Conservation (phyloP, 2,888 invertebrate genomes). For the Andrena minutula region DNA sequence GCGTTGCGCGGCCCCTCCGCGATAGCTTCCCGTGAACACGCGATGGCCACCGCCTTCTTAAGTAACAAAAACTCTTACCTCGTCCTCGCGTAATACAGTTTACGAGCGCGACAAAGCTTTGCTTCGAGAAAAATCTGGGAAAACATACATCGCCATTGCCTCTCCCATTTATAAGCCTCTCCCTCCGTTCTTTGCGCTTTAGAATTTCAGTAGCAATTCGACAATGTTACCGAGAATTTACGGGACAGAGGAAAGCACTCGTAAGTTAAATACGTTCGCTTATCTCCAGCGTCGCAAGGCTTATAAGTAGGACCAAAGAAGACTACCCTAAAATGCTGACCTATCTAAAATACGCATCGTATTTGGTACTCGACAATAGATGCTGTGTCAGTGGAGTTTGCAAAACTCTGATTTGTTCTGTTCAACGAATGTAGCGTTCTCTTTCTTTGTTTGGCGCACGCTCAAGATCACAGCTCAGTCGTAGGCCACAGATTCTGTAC, state of each 20-base stretch:
- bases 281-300: conserved; percentile 64
- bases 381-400: conserved; percentile 81
- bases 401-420: conserved; percentile 83
- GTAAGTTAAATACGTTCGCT: not conserved
- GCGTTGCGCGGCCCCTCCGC: conserved; percentile 10
- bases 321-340: conserved; percentile 84
- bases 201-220: not conserved
- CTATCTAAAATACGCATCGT: conserved; percentile 82
- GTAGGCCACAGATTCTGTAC: conserved; percentile 85
- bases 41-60: conserved; percentile 19
- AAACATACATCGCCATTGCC: conserved; percentile 80
- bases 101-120: conserved; percentile 27
- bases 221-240: not conserved
- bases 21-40: conserved; percentile 8
- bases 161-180: conserved; percentile 79
- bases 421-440: conserved; percentile 84
- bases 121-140: conserved; percentile 29
- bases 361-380: conserved; percentile 81
- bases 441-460: conserved; percentile 85
- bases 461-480: conserved; percentile 85
- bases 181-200: not conserved
- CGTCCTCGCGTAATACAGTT: conserved; percentile 3
- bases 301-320: conserved; percentile 77
- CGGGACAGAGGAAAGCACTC: not conserved
- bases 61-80: conserved; percentile 36